A percentile compares a stretch with the other conserved stretches of the same genome.
phyloP scores from a whole-genome alignment of 1,140 invertebrate genomes.

The Brachionus rubens region DNA sequence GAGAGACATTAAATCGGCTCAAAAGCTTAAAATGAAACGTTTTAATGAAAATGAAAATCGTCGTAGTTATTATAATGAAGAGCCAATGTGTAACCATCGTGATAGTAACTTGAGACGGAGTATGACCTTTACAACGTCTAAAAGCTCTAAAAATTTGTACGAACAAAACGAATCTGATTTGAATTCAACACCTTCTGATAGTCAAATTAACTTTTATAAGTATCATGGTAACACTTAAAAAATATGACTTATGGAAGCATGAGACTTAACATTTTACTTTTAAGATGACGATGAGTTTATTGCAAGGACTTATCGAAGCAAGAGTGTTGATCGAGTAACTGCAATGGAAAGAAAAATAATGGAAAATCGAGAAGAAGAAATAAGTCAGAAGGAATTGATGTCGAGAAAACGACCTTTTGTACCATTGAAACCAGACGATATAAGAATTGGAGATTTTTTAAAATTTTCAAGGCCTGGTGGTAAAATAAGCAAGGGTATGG shows the following conservation, averaged over 20 bases:
- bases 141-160: neutral
- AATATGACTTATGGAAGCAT: no score
- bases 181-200: slow-evolving; percentile 23
- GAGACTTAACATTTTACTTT: neutral
- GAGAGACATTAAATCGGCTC: slow-evolving; percentile 40
- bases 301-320: neutral
- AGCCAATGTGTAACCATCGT: neutral
- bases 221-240: neutral
- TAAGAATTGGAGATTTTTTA: slow-evolving; percentile 55
- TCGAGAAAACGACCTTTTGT: slow-evolving; percentile 52
- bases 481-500: slow-evolving; percentile 56
- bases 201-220: slow-evolving; percentile 12
- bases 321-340: slow-evolving; percentile 21
- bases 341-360: slow-evolving; percentile 6
- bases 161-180: neutral
- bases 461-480: slow-evolving; percentile 59
- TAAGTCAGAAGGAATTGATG: slow-evolving; percentile 32
- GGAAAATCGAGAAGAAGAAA: neutral
- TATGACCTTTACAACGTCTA: slow-evolving; percentile 10
- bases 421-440: slow-evolving; percentile 55
- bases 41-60: neutral
- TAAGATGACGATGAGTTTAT: slow-evolving; percentile 24
- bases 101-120: neutral
- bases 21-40: slow-evolving; percentile 6
- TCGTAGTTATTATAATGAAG: neutral